These are phyloP conservation scores for Malurus melanocephalus DNA, from an alignment of 2,113 vertebrate species.

Conservation along the genomic window DNA sequence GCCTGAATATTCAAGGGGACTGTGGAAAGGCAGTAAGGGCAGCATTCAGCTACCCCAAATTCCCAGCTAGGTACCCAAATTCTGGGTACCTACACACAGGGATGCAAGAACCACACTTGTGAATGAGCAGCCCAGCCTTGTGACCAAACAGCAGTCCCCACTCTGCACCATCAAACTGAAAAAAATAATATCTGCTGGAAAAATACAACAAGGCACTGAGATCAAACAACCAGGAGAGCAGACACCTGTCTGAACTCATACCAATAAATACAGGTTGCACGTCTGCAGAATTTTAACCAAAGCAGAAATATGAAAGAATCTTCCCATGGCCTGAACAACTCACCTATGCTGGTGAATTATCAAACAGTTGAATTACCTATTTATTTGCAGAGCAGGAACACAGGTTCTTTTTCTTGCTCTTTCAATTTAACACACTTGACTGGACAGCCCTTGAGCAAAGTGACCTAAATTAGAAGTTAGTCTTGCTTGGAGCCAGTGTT, in stretches of 20 bases:
- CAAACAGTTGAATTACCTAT: not conserved
- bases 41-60: not conserved
- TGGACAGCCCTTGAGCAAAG: not conserved
- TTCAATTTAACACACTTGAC: not conserved
- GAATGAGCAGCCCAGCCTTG: not conserved
- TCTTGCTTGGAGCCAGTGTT: not conserved
- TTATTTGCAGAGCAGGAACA: not conserved
- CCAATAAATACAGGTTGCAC: conserved; percentile 33
- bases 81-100: not conserved
- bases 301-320: not conserved
- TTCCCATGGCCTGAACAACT: not conserved
- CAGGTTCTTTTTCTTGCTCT: not conserved
- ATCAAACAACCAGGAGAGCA: conserved; percentile 26
- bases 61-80: no score
- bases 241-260: conserved; percentile 15
- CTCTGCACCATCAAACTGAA: not conserved
- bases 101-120: not conserved
- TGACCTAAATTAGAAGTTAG: conserved; percentile 21
- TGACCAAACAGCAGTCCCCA: not conserved
- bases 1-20: not conserved
- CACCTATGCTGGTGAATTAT: not conserved
- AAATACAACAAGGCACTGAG: not conserved
- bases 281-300: conserved; percentile 1
- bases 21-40: fast-evolving
- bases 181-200: not conserved